Conservation (phyloP, 2,888 invertebrate species). For the Caenorhabditis auriculariae region DNA sequence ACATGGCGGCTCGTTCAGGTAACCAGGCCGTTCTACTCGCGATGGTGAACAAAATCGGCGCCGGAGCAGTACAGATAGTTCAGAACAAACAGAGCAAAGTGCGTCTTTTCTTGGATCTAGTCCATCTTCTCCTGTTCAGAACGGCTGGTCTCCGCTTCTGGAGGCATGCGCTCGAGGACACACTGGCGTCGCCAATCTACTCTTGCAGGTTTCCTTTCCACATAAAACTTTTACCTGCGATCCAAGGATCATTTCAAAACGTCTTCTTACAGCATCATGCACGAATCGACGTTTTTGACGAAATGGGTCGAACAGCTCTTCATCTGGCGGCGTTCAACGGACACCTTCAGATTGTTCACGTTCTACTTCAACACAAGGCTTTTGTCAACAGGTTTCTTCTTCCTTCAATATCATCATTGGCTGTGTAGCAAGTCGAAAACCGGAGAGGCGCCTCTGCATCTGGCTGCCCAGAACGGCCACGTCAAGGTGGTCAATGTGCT, state of each 20-base stretch:
- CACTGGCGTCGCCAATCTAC: conserved; percentile 80
- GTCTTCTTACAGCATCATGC: conserved; percentile 85
- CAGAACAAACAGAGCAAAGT: conserved; percentile 89
- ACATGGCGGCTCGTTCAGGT: conserved; percentile 89
- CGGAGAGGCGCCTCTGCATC: conserved; percentile 91
- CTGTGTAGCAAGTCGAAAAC: conserved; percentile 81
- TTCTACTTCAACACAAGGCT: conserved; percentile 86
- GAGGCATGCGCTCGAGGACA: conserved; percentile 95
- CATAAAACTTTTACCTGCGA: conserved; percentile 8
- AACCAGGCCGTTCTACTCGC: conserved; percentile 85
- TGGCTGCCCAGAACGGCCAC: conserved; percentile 88
- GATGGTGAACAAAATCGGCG: conserved; percentile 86
- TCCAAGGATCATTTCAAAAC: no score
- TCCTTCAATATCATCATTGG: neutral
- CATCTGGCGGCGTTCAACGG: conserved; percentile 89
- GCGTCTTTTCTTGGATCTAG: neutral
- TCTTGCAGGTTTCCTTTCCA: conserved; percentile 69
- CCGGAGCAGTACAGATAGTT: conserved; percentile 86
- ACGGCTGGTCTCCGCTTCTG: conserved; percentile 89
- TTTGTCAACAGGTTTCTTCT: conserved; percentile 80
- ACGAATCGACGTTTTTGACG: conserved; percentile 96
- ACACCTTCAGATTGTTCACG: conserved; percentile 73
- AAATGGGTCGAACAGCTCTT: conserved; percentile 84
- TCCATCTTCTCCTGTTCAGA: conserved; percentile 28
- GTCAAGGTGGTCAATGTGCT: conserved; percentile 76